Evolutionary conservation across 2,113 vertebrate genomes (phyloP).

Genomic region (Colaptes auratus): DNA sequence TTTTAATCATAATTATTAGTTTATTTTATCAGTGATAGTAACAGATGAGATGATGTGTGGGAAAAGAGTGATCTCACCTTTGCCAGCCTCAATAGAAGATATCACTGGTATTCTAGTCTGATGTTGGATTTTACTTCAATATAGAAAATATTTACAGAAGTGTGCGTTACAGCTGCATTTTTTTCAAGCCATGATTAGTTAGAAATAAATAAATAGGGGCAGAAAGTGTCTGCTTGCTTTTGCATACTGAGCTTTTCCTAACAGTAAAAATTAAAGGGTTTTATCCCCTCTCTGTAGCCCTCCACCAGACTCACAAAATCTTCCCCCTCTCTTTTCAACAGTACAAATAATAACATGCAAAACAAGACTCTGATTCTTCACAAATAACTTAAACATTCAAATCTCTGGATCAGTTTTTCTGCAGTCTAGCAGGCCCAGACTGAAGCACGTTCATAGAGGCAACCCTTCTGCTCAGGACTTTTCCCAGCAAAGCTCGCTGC

Average conservation of each 20-base stretch:
- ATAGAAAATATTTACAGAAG: background rate
- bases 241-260: slow-evolving; percentile 14
- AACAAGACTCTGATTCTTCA: background rate
- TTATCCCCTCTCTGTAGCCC: no score
- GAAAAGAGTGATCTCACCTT: background rate
- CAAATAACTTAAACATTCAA: background rate
- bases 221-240: background rate
- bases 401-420: background rate
- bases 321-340: background rate
- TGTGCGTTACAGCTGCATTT: background rate
- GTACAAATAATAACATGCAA: background rate
- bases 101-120: background rate
- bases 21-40: background rate
- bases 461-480: background rate
- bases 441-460: background rate
- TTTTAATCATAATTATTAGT: background rate
- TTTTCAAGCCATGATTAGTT: background rate
- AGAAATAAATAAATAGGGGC: background rate
- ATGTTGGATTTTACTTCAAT: background rate
- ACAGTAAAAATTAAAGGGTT: background rate
- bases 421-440: background rate
- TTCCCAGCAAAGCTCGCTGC: accelerated
- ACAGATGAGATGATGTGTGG: background rate
- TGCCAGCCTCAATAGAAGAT: background rate
- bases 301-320: background rate